Conservation (phyloP, 1,140 invertebrate species). For the Danaus melanippus region DNA sequence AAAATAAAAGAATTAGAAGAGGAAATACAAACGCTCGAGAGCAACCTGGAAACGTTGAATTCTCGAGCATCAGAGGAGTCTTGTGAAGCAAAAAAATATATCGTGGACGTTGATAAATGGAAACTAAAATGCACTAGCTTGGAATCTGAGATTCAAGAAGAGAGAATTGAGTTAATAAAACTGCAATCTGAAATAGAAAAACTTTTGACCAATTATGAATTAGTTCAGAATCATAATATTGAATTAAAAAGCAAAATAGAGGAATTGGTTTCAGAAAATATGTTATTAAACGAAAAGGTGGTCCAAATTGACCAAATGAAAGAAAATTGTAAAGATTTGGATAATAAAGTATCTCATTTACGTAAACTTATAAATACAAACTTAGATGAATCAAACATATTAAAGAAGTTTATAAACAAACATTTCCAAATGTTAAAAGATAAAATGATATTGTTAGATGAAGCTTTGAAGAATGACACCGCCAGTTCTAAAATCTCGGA, state of each 20-base stretch:
- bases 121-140: slow-evolving; percentile 50
- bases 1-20: slow-evolving; percentile 54
- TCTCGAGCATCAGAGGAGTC: slow-evolving; percentile 21
- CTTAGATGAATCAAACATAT: slow-evolving; percentile 33
- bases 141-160: slow-evolving; percentile 63
- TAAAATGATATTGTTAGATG: slow-evolving; percentile 26
- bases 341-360: slow-evolving; percentile 26
- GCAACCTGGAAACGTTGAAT: slow-evolving; percentile 20
- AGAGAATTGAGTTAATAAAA: slow-evolving; percentile 61
- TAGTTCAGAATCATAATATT: slow-evolving; percentile 45
- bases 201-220: slow-evolving; percentile 51
- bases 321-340: slow-evolving; percentile 19
- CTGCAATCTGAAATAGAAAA: slow-evolving; percentile 67
- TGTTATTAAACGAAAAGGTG: slow-evolving; percentile 25
- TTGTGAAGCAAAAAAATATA: slow-evolving; percentile 33
- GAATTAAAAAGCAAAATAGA: slow-evolving; percentile 34
- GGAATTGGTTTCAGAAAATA: slow-evolving; percentile 39
- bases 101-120: slow-evolving; percentile 48
- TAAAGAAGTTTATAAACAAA: slow-evolving; percentile 26
- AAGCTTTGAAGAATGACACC: slow-evolving; percentile 18
- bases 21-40: slow-evolving; percentile 37
- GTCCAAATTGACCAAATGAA: slow-evolving; percentile 21
- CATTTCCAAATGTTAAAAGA: slow-evolving; percentile 19
- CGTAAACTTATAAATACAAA: slow-evolving; percentile 26
- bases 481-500: slow-evolving; percentile 19